Evolutionary conservation across 1,140 invertebrate species (phyloP).

Genomic region (Bombus huntii): DNA sequence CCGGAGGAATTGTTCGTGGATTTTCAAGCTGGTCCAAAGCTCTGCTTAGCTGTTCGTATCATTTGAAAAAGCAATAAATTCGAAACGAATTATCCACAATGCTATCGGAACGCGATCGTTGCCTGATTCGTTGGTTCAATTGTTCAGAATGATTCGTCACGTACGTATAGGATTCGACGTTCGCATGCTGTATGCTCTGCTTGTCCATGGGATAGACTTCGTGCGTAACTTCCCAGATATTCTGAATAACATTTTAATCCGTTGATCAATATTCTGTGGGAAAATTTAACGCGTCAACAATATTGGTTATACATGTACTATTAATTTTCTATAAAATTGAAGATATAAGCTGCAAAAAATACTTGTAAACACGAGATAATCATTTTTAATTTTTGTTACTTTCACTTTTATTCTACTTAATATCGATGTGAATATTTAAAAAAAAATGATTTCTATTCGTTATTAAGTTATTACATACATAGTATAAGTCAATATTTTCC

Average conservation of each 20-base stretch:
- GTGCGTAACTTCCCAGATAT: background rate
- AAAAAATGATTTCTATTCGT: too few species aligned
- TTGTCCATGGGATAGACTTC: background rate
- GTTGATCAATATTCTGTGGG: background rate
- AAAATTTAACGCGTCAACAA: background rate
- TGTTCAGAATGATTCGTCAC: constrained; percentile 4
- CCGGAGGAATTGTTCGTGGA: constrained; percentile 1
- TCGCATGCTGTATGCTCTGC: background rate
- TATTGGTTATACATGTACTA: too few species aligned
- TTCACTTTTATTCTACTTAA: too few species aligned
- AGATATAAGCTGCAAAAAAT: background rate
- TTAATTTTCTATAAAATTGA: background rate
- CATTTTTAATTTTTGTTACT: too few species aligned
- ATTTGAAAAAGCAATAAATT: constrained; percentile 8
- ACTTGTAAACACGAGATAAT: background rate
- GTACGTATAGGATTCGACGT: background rate
- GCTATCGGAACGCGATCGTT: background rate
- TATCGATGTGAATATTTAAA: too few species aligned
- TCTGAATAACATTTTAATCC: background rate
- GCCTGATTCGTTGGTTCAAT: background rate
- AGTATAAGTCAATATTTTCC: background rate
- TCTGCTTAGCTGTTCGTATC: background rate
- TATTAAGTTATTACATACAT: background rate
- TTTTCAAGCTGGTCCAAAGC: constrained; percentile 5
- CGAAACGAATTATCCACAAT: constrained; percentile 11